Base-by-base conservation (phyloP, 2,888 invertebrate species). In the Luffia ferchaultella region DNA sequence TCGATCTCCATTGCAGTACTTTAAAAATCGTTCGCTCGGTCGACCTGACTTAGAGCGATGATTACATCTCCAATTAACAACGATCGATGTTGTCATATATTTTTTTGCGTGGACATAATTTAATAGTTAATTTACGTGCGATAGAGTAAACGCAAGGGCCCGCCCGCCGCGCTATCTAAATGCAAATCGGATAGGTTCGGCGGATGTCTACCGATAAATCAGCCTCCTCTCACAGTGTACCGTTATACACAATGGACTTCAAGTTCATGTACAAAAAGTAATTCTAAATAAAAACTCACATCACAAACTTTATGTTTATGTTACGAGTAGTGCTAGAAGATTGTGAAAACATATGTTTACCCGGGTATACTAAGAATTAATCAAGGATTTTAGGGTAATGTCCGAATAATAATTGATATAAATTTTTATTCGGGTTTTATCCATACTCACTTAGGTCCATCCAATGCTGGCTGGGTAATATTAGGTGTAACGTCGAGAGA, bases 121-220 rank as follows among this genome's bases (percentile, higher is more conserved):
- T 71, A 65, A 62, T 72, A 73, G 72, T 70, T 72, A 77, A 77
- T 79, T 76, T 76, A 74, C 72, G 68, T 66, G 64, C 60, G 67
- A 74, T 76, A 77, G 71, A 73, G 76, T 73, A 51, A 52, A 55
- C 56, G 61, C 55, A 50, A 57, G 56, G 59, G 58, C 55, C 60
- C 61, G 16, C 62, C 52, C 60, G 58, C 57, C 46, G 64, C 62
- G 73, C 78, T 78, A 80, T 82, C 82, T 82, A 83, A 80, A 83
- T 83, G 82, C 82, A 80, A 83, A 83, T 83, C 78, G 76, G 75
- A 76, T 79, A 77, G 79, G 76, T 77, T 74, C 74, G 67, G 71
- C 75, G 74, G 77, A 76, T 74, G 77, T 74, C 69, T 68, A 66
- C 50, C 73, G 70, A 80, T 80, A 82, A 80, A 82, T 83, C 77